These are phyloP conservation scores for Alsophila aescularia DNA, from an alignment of 2,888 invertebrate species.

Conservation along the genomic window DNA sequence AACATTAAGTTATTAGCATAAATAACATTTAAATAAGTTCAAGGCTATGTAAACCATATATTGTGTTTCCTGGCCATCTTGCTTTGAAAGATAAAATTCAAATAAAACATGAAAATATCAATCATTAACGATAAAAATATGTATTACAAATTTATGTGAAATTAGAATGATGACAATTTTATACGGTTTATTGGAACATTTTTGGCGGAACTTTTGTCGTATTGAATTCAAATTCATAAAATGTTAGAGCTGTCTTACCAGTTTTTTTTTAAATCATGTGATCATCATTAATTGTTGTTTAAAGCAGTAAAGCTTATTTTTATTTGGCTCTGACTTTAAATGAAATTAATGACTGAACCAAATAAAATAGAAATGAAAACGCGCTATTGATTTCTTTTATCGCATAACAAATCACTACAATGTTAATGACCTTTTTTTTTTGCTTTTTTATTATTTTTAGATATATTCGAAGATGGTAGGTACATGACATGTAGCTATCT, in stretches of 20 bases:
- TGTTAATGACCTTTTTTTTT: too few relatives aligned
- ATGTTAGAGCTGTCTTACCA: neutral
- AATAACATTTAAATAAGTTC: too few relatives aligned
- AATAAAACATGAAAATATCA: too few relatives aligned
- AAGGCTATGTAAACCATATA: slow-evolving; percentile 11
- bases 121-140: neutral
- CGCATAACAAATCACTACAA: too few relatives aligned
- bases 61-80: too few relatives aligned
- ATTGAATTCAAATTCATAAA: neutral
- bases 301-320: neutral
- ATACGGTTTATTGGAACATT: neutral
- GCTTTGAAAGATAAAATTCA: too few relatives aligned
- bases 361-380: neutral
- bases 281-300: neutral
- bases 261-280: neutral
- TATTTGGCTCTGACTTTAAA: neutral
- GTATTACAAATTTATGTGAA: neutral
- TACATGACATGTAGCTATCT: too few relatives aligned
- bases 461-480: too few relatives aligned
- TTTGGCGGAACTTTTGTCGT: neutral
- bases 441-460: too few relatives aligned
- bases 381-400: neutral
- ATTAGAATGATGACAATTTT: neutral
- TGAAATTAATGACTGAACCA: neutral
- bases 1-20: slow-evolving; percentile 12